Base-by-base conservation (phyloP, 2,113 vertebrate genomes). In the Mastomys coucha region DNA sequence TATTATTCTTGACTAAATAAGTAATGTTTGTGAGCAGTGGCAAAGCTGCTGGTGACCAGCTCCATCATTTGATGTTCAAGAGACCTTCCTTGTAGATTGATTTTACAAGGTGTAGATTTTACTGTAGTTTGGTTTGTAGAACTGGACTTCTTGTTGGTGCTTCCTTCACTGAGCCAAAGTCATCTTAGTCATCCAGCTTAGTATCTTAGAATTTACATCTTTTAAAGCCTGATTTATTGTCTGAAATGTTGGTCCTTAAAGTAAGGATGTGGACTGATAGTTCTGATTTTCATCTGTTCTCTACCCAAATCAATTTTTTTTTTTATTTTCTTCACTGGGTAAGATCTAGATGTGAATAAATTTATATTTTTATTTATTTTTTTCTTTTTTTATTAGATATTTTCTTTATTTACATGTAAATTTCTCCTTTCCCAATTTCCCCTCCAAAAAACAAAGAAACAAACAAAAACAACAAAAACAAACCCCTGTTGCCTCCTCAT, bases 241-340 rank as follows among this genome's bases (percentile, higher is more conserved):
- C 36, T 97, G 53, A 89, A 84, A 39, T 2, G 19, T 86, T 91
- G 22, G 16, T 19, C 13, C 33, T 91, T 93, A 84, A 84, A 36
- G 51, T 49, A 63, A 63, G 33, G 85, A 53, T 89, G 36, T 53
- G 53, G 26, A 3, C 20, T 51, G 51, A 69, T 42, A 86, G 33
- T 60, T 33, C 65, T 82, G 76, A 63, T 90, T 93, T 96, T 96
- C 2, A 88, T 26, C 13, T 88, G 78, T 20, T 92, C 19, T 95
- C 10, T 60, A 49, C 1, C 1, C 22, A 91, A 76, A 45, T 96
- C 20, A 58, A 16, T 33, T 94, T 96, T 58, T 17, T 33, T 94
- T 96, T 58, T 17, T 3, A 63, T 87, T 90, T 45, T 45, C 69
- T 33, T 73, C 5, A 36, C 7, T 89, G 42, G 2, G 36, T 97